Percentiles rank a stretch among this genome's conserved stretches.
Conservation (phyloP, 2,113 vertebrate species). For the Carlito syrichta region DNA sequence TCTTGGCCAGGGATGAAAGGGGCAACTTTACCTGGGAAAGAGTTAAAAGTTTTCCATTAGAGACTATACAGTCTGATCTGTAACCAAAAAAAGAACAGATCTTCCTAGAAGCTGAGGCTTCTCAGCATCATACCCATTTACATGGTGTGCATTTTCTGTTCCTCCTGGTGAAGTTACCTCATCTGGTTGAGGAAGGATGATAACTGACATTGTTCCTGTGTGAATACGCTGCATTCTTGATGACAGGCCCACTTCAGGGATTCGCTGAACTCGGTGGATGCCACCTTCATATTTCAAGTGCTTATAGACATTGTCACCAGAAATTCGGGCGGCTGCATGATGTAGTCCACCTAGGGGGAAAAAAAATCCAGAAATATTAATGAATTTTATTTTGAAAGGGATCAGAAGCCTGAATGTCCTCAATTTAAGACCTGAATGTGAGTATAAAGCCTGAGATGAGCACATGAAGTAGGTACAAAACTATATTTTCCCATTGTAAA, state of each 20-base stretch:
- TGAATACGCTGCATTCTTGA: slow-evolving; percentile 98
- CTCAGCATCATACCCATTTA: accelerated
- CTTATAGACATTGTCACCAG: slow-evolving; percentile 88
- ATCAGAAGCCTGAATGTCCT: neutral
- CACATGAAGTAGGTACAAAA: neutral
- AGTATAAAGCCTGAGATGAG: neutral
- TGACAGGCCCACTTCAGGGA: slow-evolving; percentile 93
- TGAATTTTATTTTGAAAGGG: neutral
- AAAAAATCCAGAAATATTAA: neutral
- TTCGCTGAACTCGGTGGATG: slow-evolving; percentile 94
- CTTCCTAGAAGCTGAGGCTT: neutral
- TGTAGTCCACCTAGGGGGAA: slow-evolving; percentile 90
- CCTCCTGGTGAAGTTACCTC: slow-evolving; percentile 82
- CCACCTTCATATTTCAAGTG: slow-evolving; percentile 94
- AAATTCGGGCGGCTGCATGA: slow-evolving; percentile 92
- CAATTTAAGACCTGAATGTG: neutral
- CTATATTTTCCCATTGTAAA: neutral
- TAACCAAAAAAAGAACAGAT: neutral
- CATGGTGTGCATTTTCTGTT: neutral
- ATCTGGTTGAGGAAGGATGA: slow-evolving; percentile 91
- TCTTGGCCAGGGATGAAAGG: neutral
- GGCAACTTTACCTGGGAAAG: neutral
- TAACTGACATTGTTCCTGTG: slow-evolving; percentile 94
- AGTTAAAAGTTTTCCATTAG: neutral
- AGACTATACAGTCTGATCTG: neutral